Percentiles rank a stretch among this genome's conserved stretches.
Evolutionary conservation across 2,113 vertebrate species (phyloP).

Genomic region (Cnemophilus loriae): DNA sequence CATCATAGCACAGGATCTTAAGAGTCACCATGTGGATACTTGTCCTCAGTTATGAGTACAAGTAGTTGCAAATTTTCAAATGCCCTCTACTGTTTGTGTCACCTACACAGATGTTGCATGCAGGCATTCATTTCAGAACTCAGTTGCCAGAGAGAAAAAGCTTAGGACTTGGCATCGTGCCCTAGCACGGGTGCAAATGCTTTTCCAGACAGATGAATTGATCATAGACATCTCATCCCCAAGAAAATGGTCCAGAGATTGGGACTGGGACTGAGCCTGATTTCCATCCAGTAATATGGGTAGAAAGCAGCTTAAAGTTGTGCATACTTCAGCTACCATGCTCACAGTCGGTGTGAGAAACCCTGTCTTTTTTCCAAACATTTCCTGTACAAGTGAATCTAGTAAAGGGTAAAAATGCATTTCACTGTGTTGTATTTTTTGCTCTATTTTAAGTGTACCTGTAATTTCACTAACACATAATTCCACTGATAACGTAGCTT

Average conservation of each 20-base stretch:
- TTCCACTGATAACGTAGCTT: not conserved
- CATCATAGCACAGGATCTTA: not conserved
- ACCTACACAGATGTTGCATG: not conserved
- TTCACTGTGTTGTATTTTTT: not conserved
- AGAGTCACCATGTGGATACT: not conserved
- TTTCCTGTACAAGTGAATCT: not conserved
- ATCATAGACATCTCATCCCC: not conserved
- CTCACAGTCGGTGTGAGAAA: not conserved
- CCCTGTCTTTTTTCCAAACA: not conserved
- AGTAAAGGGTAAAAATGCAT: not conserved
- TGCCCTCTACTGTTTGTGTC: not conserved
- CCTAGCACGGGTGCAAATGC: not conserved
- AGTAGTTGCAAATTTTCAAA: not conserved
- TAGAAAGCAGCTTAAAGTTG: not conserved
- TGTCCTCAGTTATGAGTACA: not conserved
- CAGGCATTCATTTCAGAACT: not conserved
- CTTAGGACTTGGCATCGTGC: accelerated
- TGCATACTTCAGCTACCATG: not conserved
- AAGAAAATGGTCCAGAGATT: not conserved
- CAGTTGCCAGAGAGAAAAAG: not conserved
- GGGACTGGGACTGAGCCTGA: not conserved
- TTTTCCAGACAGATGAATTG: not conserved
- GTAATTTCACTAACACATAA: not conserved
- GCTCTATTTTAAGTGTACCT: not conserved
- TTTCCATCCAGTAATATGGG: too few relatives aligned